phyloP scores from a whole-genome alignment of 2,797 vertebrate genomes.

The Enteromius afrohamiltoni region DNA sequence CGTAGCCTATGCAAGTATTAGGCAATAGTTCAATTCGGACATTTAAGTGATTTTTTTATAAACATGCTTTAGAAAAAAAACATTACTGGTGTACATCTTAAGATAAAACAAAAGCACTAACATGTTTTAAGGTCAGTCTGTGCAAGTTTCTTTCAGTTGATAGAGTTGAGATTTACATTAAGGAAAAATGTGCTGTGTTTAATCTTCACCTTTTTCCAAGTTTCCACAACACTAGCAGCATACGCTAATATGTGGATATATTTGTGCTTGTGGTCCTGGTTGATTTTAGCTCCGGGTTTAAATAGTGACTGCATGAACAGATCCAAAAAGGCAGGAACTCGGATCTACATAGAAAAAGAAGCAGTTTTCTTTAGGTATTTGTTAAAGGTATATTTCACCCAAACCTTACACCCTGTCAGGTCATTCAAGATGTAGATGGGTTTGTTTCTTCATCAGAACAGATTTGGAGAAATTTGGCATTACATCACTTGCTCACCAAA shows the following conservation, averaged over 20 bases:
- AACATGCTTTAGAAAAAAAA: too few relatives aligned
- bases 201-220: constrained; percentile 93
- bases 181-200: not conserved
- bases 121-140: too few relatives aligned
- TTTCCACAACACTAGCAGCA: constrained; percentile 96
- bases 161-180: too few relatives aligned
- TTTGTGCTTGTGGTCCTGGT: constrained; percentile 99
- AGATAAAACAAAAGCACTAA: too few relatives aligned
- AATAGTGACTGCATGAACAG: constrained; percentile 98
- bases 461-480: not conserved
- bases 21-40: too few relatives aligned
- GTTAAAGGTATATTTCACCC: not conserved
- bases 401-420: not conserved
- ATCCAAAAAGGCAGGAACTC: constrained; percentile 96
- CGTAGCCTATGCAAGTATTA: too few relatives aligned
- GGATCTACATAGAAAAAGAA: constrained; percentile 73
- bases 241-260: constrained; percentile 98
- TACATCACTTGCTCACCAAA: not conserved
- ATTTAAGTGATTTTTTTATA: too few relatives aligned
- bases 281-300: constrained; percentile 96
- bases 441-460: not conserved
- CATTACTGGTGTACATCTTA: too few relatives aligned
- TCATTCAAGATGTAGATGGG: not conserved
- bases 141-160: too few relatives aligned
- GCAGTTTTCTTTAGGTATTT: not conserved